phyloP scores from a whole-genome alignment of 1,140 invertebrate species.

The Papilio machaon region DNA sequence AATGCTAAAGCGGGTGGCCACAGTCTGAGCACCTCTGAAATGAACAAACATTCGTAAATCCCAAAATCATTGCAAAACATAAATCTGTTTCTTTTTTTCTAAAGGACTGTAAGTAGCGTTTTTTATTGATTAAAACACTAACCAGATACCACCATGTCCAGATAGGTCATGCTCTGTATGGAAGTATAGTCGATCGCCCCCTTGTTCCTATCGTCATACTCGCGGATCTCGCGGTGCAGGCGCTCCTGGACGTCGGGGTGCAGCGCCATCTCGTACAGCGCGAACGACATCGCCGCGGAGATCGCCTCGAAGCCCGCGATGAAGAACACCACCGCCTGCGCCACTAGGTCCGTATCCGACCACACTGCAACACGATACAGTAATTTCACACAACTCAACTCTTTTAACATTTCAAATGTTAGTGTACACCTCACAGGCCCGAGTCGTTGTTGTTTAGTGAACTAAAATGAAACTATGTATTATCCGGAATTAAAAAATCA shows the following conservation, averaged over 20 bases:
- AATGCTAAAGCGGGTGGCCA: conserved; percentile 80
- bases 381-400: neutral
- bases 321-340: conserved; percentile 86
- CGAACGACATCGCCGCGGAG: conserved; percentile 66
- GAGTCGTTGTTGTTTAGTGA: no score
- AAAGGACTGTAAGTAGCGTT: neutral
- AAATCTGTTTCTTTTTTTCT: no score
- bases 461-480: no score
- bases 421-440: no score
- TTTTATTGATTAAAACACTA: conserved; percentile 5
- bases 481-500: no score
- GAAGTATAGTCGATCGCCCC: conserved; percentile 79
- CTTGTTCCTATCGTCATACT: conserved; percentile 61
- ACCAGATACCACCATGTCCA: conserved; percentile 84
- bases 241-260: conserved; percentile 84
- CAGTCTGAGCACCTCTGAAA: conserved; percentile 82
- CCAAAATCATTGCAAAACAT: neutral
- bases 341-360: conserved; percentile 81
- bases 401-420: no score
- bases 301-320: conserved; percentile 89
- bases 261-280: conserved; percentile 79
- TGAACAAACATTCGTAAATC: conserved; percentile 4
- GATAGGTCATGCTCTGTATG: conserved; percentile 83
- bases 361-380: conserved; percentile 60
- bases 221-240: conserved; percentile 82